phyloP scores from a whole-genome alignment of 23 tunicate genomes.

The Trididemnum miniatum region DNA sequence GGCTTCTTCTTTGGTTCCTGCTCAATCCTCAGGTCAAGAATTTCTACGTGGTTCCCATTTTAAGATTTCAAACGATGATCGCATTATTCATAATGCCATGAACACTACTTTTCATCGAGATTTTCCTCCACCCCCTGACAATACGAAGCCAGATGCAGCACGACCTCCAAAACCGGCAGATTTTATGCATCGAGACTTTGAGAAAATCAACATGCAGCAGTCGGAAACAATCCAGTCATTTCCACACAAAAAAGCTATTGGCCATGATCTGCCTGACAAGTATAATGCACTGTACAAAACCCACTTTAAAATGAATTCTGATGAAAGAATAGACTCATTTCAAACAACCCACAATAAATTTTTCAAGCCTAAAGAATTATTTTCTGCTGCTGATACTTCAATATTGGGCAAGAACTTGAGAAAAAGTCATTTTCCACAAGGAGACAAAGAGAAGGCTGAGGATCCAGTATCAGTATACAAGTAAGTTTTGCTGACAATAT shows the following conservation, averaged over 20 bases:
- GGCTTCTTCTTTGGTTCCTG: constrained; percentile 40
- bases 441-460: constrained; percentile 82
- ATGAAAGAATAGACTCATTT: constrained; percentile 55
- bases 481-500: constrained; percentile 22
- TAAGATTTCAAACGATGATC: constrained; percentile 61
- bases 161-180: constrained; percentile 59
- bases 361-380: constrained; percentile 41
- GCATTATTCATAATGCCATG: constrained; percentile 50
- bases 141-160: constrained; percentile 53
- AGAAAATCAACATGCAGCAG: constrained; percentile 48
- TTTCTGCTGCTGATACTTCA: constrained; percentile 16
- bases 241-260: constrained; percentile 46
- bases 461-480: constrained; percentile 61
- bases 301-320: constrained; percentile 79
- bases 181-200: constrained; percentile 75
- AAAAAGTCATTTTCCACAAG: constrained; percentile 77
- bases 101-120: constrained; percentile 74
- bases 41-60: constrained; percentile 76
- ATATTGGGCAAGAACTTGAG: constrained; percentile 34
- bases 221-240: constrained; percentile 73
- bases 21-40: constrained; percentile 56
- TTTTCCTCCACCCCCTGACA: constrained; percentile 46
- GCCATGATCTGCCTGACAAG: constrained; percentile 55
- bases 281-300: constrained; percentile 75
- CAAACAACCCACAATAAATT: constrained; percentile 60